Evolutionary conservation across 2,888 invertebrate genomes (phyloP).

Genomic region (Labia minor): DNA sequence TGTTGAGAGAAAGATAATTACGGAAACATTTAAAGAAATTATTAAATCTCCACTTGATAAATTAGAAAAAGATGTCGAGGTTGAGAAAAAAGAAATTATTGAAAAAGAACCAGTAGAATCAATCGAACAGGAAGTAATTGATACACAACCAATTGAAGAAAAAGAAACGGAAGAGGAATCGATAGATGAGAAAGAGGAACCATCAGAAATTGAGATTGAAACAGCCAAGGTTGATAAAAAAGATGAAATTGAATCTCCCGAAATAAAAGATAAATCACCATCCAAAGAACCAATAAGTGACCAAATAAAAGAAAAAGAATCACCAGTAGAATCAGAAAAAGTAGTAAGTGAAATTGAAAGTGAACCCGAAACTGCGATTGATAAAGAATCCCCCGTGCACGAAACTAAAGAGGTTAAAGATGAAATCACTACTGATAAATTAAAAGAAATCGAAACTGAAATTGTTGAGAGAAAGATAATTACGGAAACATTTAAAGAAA

Average conservation of each 20-base stretch:
- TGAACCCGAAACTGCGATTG: no score
- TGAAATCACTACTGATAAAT: neutral
- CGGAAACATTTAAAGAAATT: neutral
- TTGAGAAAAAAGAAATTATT: conserved; percentile 22
- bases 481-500: neutral
- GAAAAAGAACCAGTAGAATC: conserved; percentile 25
- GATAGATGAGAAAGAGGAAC: neutral
- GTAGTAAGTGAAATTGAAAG: no score
- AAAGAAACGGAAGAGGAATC: neutral
- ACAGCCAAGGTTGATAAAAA: no score
- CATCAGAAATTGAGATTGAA: no score
- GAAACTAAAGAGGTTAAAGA: no score
- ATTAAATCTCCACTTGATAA: no score
- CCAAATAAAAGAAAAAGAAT: no score
- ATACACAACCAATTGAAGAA: conserved; percentile 14
- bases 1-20: neutral
- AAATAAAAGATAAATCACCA: no score
- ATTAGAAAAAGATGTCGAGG: conserved; percentile 25
- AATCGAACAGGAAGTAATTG: neutral
- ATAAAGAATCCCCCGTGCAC: no score
- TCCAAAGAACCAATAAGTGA: no score
- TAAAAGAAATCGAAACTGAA: neutral
- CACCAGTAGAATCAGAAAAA: no score
- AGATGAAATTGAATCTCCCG: no score
- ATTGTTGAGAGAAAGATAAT: neutral